Conservation (phyloP, 1,140 invertebrate genomes). For the Luehdorfia chinensis region DNA sequence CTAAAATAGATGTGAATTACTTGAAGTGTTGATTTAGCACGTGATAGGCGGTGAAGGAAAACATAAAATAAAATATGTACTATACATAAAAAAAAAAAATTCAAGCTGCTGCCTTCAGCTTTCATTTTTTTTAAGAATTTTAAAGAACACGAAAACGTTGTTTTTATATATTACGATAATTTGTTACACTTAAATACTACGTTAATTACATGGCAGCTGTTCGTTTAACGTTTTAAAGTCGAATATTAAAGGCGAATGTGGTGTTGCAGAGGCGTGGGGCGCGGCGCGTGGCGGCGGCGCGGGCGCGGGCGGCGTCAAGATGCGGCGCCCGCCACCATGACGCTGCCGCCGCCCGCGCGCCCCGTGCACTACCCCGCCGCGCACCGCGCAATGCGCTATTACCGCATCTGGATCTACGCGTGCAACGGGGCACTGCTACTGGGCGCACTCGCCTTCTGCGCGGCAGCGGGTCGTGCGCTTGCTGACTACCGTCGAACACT, state of each 20-base stretch:
- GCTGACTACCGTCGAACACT: conserved; percentile 83
- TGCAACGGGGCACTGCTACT: conserved; percentile 92
- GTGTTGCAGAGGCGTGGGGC: conserved; percentile 66
- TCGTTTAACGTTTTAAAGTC: too few species aligned
- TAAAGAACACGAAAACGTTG: too few species aligned
- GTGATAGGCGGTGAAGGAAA: too few species aligned
- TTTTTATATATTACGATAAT: too few species aligned
- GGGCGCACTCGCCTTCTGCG: conserved; percentile 88
- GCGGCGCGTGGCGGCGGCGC: conserved; percentile 73
- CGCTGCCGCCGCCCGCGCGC: conserved; percentile 71
- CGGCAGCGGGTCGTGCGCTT: conserved; percentile 85
- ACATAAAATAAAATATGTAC: too few species aligned
- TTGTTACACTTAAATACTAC: too few species aligned
- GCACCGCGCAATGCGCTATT: conserved; percentile 81
- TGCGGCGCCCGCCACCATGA: conserved; percentile 68
- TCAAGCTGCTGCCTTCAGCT: too few species aligned
- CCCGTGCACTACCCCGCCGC: conserved; percentile 63
- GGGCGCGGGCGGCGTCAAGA: conserved; percentile 69
- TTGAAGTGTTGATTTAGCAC: too few species aligned
- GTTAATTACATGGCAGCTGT: too few species aligned
- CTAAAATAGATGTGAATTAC: too few species aligned
- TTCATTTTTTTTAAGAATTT: too few species aligned
- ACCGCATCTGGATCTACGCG: conserved; percentile 94
- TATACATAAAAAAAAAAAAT: too few species aligned
- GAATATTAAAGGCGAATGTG: conserved; percentile 13